phyloP scores from a whole-genome alignment of 2,113 vertebrate genomes.

The Gadus macrocephalus region DNA sequence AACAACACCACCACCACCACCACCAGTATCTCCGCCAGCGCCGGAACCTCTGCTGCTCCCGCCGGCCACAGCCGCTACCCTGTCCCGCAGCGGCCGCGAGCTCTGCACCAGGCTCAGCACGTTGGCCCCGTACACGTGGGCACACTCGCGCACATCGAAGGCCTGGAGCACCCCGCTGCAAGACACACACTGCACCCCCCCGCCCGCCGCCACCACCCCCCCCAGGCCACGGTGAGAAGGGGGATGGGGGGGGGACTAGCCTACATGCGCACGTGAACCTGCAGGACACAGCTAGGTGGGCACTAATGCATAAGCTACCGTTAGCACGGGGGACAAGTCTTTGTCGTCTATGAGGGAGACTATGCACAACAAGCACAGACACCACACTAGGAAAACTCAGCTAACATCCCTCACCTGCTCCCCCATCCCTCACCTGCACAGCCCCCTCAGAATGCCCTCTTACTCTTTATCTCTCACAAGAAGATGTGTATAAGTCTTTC shows the following conservation, averaged over 20 bases:
- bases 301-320: too few species aligned
- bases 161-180: conserved; percentile 66
- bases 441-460: too few species aligned
- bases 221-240: background rate
- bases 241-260: background rate
- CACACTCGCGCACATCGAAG: conserved; percentile 65
- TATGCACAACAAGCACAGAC: too few species aligned
- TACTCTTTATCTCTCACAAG: too few species aligned
- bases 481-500: too few species aligned
- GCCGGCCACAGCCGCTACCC: conserved; percentile 57
- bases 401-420: too few species aligned
- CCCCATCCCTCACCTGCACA: too few species aligned
- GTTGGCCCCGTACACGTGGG: conserved; percentile 67
- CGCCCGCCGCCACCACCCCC: conserved; percentile 3
- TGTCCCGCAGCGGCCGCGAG: conserved; percentile 61
- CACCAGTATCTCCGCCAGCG: conserved; percentile 28
- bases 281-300: too few species aligned
- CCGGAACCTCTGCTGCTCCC: conserved; percentile 42
- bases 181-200: conserved; percentile 66
- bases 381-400: too few species aligned
- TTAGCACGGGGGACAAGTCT: too few species aligned
- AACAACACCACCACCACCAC: conserved; percentile 8
- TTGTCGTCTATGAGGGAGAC: too few species aligned
- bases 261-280: too few species aligned
- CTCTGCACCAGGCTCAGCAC: conserved; percentile 77